Conservation (phyloP, 2,113 vertebrate genomes). For the Varanus salvator region DNA sequence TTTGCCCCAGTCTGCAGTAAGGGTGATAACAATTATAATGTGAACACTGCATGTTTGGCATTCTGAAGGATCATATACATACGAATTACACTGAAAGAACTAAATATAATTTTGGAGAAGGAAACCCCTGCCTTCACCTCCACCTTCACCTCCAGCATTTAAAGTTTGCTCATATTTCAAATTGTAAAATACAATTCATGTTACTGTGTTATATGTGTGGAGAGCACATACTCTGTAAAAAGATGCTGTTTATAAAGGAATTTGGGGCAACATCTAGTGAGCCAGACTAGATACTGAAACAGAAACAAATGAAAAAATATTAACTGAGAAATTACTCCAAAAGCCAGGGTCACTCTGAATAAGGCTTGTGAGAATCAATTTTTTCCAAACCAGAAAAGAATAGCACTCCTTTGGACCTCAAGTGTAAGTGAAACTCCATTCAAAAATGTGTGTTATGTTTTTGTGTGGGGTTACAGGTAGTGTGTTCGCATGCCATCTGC, state of each 20-base stretch:
- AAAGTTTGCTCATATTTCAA: background rate
- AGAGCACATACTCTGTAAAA: background rate
- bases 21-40: background rate
- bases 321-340: background rate
- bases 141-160: too few species aligned
- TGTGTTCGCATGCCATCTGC: slow-evolving; percentile 31
- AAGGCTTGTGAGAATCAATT: background rate
- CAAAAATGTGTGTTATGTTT: background rate
- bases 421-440: background rate
- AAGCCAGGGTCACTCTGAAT: background rate
- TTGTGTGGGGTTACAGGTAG: slow-evolving; percentile 13
- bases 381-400: background rate
- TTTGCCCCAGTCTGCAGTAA: background rate
- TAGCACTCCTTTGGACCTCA: background rate
- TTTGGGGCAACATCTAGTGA: background rate
- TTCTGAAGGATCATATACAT: background rate
- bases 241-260: background rate
- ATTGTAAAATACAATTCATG: background rate
- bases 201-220: background rate
- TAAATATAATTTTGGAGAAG: background rate
- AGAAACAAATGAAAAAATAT: background rate
- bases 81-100: background rate
- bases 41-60: background rate
- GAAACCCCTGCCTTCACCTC: background rate
- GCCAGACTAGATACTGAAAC: background rate